Evolutionary conservation across 1,140 invertebrate species (phyloP).

Genomic region (Sitodiplosis mosellana): DNA sequence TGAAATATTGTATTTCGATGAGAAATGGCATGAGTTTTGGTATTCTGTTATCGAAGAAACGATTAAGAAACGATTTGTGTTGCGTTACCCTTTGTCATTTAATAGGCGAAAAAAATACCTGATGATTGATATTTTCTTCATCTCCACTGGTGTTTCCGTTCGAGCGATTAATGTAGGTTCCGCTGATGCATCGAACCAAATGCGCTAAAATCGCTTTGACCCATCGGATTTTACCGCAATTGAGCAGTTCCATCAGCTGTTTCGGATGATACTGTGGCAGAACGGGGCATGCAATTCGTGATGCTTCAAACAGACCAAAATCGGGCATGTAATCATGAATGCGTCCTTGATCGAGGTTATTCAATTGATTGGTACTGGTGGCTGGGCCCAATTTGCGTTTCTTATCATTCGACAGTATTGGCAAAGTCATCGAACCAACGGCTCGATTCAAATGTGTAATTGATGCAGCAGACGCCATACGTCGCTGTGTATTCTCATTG

Average conservation of each 20-base stretch:
- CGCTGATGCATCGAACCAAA: constrained; percentile 59
- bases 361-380: neutral
- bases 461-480: constrained; percentile 50
- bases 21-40: too few relatives aligned
- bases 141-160: constrained; percentile 13
- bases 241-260: constrained; percentile 94
- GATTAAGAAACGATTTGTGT: too few relatives aligned
- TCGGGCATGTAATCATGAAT: constrained; percentile 65
- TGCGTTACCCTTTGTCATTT: too few relatives aligned
- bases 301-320: constrained; percentile 90
- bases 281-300: constrained; percentile 91
- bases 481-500: constrained; percentile 45
- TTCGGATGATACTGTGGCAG: constrained; percentile 98
- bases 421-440: constrained; percentile 56
- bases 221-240: constrained; percentile 93
- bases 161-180: constrained; percentile 12
- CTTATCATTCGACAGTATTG: constrained; percentile 47
- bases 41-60: too few relatives aligned
- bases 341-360: constrained; percentile 8
- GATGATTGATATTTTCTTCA: constrained; percentile 38
- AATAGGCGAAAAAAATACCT: constrained; percentile 15
- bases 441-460: constrained; percentile 63
- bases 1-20: too few relatives aligned
- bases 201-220: constrained; percentile 96
- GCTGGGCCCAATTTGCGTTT: constrained; percentile 22